These are phyloP conservation scores for Macrobrachium rosenbergii DNA, from an alignment of 1,140 invertebrate species.

Conservation along the genomic window DNA sequence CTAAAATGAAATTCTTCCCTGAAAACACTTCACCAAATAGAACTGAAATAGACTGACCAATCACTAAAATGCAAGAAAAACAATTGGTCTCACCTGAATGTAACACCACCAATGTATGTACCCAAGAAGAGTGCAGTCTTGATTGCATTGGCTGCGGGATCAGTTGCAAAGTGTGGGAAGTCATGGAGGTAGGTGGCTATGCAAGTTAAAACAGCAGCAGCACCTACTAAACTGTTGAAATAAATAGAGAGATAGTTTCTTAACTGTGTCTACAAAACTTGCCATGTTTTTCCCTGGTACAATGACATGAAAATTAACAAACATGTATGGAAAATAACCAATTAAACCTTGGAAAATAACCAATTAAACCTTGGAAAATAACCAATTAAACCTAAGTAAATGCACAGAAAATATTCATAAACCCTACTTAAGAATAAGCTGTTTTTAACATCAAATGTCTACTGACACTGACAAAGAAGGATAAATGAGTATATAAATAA, in stretches of 20 bases:
- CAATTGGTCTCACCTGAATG: slow-evolving; percentile 76
- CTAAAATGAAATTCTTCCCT: neutral
- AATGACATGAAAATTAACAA: neutral
- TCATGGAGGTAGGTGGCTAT: slow-evolving; percentile 87
- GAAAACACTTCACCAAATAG: neutral
- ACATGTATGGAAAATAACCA: neutral
- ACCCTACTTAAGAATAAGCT: no score
- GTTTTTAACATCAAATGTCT: neutral
- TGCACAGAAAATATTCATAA: neutral
- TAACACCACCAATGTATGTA: slow-evolving; percentile 91
- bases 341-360: no score
- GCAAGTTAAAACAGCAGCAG: slow-evolving; percentile 89
- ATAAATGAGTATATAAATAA: neutral
- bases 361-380: no score
- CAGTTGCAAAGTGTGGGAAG: slow-evolving; percentile 84
- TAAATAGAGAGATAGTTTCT: neutral
- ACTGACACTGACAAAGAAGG: neutral
- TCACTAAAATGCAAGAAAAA: neutral
- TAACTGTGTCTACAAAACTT: neutral
- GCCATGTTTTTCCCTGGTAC: neutral
- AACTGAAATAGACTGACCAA: neutral
- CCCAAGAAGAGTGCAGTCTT: slow-evolving; percentile 90
- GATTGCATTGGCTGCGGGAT: slow-evolving; percentile 86
- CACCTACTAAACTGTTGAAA: slow-evolving; percentile 79
- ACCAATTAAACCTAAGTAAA: neutral